Conservation (phyloP, 2,888 invertebrate genomes). For the Linyphia triangularis region DNA sequence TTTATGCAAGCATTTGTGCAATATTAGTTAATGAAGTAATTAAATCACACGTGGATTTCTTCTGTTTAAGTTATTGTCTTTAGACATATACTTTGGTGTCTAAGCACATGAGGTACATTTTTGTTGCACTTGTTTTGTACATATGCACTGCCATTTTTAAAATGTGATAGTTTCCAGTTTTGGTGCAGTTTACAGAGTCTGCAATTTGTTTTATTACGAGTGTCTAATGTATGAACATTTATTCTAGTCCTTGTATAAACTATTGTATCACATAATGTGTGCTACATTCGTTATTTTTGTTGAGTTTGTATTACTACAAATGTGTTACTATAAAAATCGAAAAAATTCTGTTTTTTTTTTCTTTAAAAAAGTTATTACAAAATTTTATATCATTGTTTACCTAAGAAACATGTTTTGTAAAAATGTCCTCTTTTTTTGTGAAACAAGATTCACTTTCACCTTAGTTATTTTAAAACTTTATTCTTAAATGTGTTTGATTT, state of each 20-base stretch:
- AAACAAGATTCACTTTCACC: not conserved
- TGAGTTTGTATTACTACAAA: constrained; percentile 10
- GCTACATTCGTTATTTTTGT: constrained; percentile 26
- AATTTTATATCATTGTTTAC: no score
- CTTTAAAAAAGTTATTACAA: no score
- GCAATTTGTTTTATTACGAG: constrained; percentile 35
- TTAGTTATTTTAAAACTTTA: no score
- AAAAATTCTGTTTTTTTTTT: no score
- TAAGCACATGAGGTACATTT: not conserved
- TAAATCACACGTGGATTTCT: not conserved
- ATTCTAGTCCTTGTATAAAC: constrained; percentile 56
- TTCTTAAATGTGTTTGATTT: no score
- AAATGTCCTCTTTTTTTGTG: not conserved
- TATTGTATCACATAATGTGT: not conserved
- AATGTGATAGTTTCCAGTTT: constrained; percentile 58
- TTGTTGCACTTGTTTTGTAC: constrained; percentile 20
- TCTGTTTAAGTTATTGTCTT: not conserved
- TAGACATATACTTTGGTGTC: not conserved
- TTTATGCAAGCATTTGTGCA: not conserved
- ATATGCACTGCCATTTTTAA: constrained; percentile 65
- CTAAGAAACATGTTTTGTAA: no score
- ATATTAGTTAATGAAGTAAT: not conserved
- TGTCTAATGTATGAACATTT: constrained; percentile 49
- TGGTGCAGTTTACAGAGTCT: constrained; percentile 31
- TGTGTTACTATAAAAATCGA: not conserved